Evolutionary conservation across 1,140 invertebrate genomes (phyloP).

Genomic region (Prorops nasuta): DNA sequence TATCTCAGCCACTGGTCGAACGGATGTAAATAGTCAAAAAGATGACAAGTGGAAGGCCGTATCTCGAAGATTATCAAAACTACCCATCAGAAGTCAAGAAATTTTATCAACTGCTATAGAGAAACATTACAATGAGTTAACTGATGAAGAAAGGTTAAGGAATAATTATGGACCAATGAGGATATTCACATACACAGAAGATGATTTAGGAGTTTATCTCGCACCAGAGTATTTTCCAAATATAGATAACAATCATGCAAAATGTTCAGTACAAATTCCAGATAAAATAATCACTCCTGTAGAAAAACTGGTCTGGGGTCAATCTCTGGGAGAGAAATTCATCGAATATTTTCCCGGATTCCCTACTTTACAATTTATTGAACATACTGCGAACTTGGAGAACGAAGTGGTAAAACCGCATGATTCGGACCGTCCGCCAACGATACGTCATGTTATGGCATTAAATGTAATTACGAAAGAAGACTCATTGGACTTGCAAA

Average conservation of each 20-base stretch:
- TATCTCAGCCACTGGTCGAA: constrained; percentile 85
- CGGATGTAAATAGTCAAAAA: constrained; percentile 89
- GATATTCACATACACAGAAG: constrained; percentile 69
- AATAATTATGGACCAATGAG: constrained; percentile 87
- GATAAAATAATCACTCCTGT: constrained; percentile 63
- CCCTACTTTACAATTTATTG: constrained; percentile 82
- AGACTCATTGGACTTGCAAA: constrained; percentile 38
- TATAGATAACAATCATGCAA: constrained; percentile 62
- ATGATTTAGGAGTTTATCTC: constrained; percentile 57
- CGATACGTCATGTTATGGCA: constrained; percentile 64
- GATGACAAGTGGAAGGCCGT: constrained; percentile 91
- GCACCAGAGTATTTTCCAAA: constrained; percentile 69
- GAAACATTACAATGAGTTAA: constrained; percentile 62
- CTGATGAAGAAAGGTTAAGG: too few species aligned
- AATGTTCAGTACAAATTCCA: constrained; percentile 55
- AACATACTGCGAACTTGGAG: constrained; percentile 70
- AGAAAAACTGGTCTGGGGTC: constrained; percentile 68
- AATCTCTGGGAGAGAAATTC: constrained; percentile 68
- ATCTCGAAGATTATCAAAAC: constrained; percentile 45
- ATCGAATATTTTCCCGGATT: constrained; percentile 85
- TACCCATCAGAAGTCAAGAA: constrained; percentile 66
- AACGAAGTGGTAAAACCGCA: too few species aligned
- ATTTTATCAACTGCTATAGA: constrained; percentile 62
- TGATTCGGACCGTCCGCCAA: too few species aligned
- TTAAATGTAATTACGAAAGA: constrained; percentile 58